Evolutionary conservation across 1,140 invertebrate species (phyloP).

Genomic region (Drosophila micromelanica): DNA sequence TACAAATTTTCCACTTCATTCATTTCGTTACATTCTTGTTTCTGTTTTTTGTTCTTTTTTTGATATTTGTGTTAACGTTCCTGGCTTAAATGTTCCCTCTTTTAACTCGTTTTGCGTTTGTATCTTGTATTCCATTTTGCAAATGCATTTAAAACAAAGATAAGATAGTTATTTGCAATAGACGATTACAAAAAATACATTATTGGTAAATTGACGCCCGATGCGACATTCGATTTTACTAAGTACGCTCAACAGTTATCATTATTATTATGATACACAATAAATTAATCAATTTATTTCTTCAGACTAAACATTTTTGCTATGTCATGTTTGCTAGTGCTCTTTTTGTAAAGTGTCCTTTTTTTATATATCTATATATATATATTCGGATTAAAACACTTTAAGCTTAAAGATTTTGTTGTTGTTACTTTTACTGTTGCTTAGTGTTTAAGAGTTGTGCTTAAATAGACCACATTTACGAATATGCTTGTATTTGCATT

Average conservation of each 20-base stretch:
- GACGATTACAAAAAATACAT: slow-evolving; percentile 35
- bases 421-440: slow-evolving; percentile 24
- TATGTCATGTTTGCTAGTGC: slow-evolving; percentile 24
- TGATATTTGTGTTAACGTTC: slow-evolving; percentile 63
- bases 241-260: slow-evolving; percentile 27
- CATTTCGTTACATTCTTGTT: slow-evolving; percentile 23
- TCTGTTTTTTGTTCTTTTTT: slow-evolving; percentile 44
- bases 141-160: slow-evolving; percentile 26
- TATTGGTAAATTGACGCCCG: slow-evolving; percentile 7
- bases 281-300: slow-evolving; percentile 18
- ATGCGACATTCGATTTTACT: slow-evolving; percentile 18
- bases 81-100: slow-evolving; percentile 57
- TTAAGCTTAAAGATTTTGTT: slow-evolving; percentile 9
- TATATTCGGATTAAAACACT: slow-evolving; percentile 21
- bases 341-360: slow-evolving; percentile 3
- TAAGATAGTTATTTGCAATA: slow-evolving; percentile 27
- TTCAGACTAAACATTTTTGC: slow-evolving; percentile 39
- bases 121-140: slow-evolving; percentile 8
- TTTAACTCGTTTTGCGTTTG: slow-evolving; percentile 33
- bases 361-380: slow-evolving; percentile 7
- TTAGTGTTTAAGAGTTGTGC: slow-evolving; percentile 62
- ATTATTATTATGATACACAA: slow-evolving; percentile 13
- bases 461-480: slow-evolving; percentile 40
- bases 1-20: slow-evolving; percentile 52
- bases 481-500: slow-evolving; percentile 31